Base-by-base conservation (phyloP, 2,888 invertebrate species). In the Emmelina monodactyla region DNA sequence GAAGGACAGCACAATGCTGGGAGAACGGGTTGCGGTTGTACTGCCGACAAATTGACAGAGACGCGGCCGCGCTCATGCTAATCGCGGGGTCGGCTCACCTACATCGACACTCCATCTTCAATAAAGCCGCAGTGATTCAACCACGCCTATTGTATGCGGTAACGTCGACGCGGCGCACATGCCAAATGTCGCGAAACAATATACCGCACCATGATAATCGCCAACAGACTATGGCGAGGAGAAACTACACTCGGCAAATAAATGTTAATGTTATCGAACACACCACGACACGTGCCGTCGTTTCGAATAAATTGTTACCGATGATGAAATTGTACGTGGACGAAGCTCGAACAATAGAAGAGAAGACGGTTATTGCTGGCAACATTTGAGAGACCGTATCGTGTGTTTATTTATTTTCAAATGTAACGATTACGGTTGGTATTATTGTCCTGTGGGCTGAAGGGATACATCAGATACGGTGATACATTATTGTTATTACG, bases 111-210 rank as follows among this genome's bases (percentile, higher is more conserved):
- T 50, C 50, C 51, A 49, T 58, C 60, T 68, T 71, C 73, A 67
- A 72, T 66, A 58, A 59, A 51, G 49, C 62, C 68, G 62, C 63
- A 70, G 75, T 73, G 76, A 70, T 66, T 58, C 55, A 57, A 57
- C 61, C 57, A 61, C 63, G 57, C 50, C 72, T 58, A 76, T 76
- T 73, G 75, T 76, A 65, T 70, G 69, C 62, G 69, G 58, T 50
- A 51, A 51, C 45, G 43, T 53, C 46, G 53, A 73, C 72, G 71
- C 61, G 68, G 54, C 59, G 62, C 62, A 66, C 73, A 78, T 76
- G 69, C 63, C 63, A 68, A 78, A 62, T 56, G 57, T 55, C 55
- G 62, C 65, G 45, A 61, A 64, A 73, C 75, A 75, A 75, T 72
- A 61, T 14, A 29, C 25, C 66, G 46, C 55, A 68, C 67, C 67